Evolutionary conservation across 2,797 vertebrate species (phyloP).

Genomic region (Anniella stebbinsi): DNA sequence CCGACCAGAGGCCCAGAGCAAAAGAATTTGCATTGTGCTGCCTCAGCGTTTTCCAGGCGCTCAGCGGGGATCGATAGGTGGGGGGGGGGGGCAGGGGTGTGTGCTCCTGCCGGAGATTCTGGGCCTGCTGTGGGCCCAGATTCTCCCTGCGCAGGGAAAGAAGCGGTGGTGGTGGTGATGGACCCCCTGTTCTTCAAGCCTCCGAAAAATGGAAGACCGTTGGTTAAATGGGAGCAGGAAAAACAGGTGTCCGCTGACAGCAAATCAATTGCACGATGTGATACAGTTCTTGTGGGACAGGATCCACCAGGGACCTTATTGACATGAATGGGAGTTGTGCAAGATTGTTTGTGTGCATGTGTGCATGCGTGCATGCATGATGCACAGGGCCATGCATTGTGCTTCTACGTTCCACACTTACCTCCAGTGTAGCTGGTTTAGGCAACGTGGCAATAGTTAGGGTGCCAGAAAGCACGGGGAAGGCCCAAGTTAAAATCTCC

Average conservation of each 20-base stretch:
- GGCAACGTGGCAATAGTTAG: neutral
- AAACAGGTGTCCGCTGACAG: neutral
- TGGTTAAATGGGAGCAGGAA: neutral
- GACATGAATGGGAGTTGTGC: neutral
- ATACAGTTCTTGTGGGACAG: neutral
- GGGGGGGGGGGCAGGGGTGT: conserved; percentile 65
- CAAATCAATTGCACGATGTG: neutral
- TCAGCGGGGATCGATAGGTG: conserved; percentile 52
- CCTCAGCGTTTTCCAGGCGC: conserved; percentile 68
- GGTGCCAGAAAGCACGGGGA: neutral
- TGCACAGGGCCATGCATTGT: neutral
- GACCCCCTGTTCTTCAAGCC: neutral
- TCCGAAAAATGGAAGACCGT: neutral
- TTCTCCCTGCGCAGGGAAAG: neutral
- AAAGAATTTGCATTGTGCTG: conserved; percentile 74
- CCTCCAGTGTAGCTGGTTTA: neutral
- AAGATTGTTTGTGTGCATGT: neutral
- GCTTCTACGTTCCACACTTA: neutral
- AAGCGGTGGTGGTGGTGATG: neutral
- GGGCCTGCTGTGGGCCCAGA: neutral
- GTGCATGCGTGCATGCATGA: no score
- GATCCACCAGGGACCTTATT: no score
- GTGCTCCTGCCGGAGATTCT: neutral
- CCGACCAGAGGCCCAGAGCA: conserved; percentile 61
- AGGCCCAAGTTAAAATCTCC: no score